Percentiles rank a stretch among this genome's conserved stretches.
These are phyloP conservation scores for Troglohyphantes excavatus DNA, from an alignment of 2,888 invertebrate species.

Conservation along the genomic window DNA sequence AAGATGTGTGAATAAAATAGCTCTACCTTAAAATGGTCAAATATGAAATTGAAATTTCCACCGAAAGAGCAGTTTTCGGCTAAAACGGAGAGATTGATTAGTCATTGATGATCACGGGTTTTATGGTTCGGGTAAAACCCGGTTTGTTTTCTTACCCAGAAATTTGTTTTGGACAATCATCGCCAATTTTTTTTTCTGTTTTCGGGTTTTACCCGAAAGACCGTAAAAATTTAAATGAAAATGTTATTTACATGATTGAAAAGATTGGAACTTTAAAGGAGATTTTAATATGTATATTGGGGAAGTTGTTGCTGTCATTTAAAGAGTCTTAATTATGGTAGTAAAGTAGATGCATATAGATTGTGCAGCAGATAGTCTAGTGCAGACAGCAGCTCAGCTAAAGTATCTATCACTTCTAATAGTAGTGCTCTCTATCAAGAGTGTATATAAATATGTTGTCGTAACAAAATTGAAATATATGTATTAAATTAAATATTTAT, in stretches of 20 bases:
- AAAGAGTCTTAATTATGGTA: neutral
- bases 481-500: too few relatives aligned
- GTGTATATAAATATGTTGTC: too few relatives aligned
- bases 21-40: slow-evolving; percentile 78
- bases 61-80: slow-evolving; percentile 65
- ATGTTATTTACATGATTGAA: neutral
- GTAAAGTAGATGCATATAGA: slow-evolving; percentile 28
- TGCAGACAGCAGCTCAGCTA: slow-evolving; percentile 9
- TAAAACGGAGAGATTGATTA: slow-evolving; percentile 76
- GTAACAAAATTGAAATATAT: too few relatives aligned
- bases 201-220: slow-evolving; percentile 76
- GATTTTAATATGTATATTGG: neutral
- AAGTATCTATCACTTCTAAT: too few relatives aligned
- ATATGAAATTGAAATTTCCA: slow-evolving; percentile 75
- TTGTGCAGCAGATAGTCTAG: slow-evolving; percentile 50
- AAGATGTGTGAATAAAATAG: slow-evolving; percentile 65
- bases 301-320: neutral
- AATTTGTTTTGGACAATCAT: neutral
- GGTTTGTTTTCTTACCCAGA: slow-evolving; percentile 8
- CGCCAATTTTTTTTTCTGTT: neutral
- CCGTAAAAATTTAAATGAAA: slow-evolving; percentile 30
- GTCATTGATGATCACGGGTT: slow-evolving; percentile 37
- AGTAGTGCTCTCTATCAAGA: too few relatives aligned
- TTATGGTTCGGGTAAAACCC: slow-evolving; percentile 73
- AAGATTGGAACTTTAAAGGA: neutral